Base-by-base conservation (phyloP, 2,888 invertebrate genomes). In the Bellardia pandia region DNA sequence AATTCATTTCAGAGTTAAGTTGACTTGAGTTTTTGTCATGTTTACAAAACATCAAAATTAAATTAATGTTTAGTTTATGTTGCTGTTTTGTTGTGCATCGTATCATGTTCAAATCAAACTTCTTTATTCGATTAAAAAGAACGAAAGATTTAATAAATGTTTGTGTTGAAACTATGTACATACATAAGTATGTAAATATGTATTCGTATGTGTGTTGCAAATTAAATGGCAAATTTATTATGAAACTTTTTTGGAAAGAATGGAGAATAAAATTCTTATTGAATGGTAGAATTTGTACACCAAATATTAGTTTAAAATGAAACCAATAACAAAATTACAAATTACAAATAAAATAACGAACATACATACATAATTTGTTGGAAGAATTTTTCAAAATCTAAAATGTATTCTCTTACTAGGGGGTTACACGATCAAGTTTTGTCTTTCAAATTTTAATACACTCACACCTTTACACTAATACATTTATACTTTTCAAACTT, bases 21-120 rank as follows among this genome's bases (percentile, higher is more conserved):
- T 51, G 16, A 13, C 30, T 80, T 51, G n/a, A 51, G 13, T 53
- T 69, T 69, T 23, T 77, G 76, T 85, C 85, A 85, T 85, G 84
- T 68, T 74, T 78, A 42, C 60, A 48, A 68, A 75, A 69, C 79
- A 85, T 68, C 66, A 85, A 79, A 77, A 60, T 66, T 6, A 64
- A 48, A 48, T 72, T 37, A 62, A 66, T 23, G 1, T 42, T 82
- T 45, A 37, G 14, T 60, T 83, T n/a, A n/a, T 66, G n/a, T 48
- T 75, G 66, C n/a, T 53, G n/a, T 51, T 56, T 33, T 3, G 13
- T 33, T 58, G 3, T 45, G 13, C 7, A 13, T 13, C 13, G 51
- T 69, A 51, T 66, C 13, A 42, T 16, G 72, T 72, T 72, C 16
- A 11, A 56, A 71, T 51, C 40, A 69, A 69, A 69, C 48, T 51